These are phyloP conservation scores for Muscidifurax raptorellus DNA, from an alignment of 1,140 invertebrate species.

Conservation along the genomic window DNA sequence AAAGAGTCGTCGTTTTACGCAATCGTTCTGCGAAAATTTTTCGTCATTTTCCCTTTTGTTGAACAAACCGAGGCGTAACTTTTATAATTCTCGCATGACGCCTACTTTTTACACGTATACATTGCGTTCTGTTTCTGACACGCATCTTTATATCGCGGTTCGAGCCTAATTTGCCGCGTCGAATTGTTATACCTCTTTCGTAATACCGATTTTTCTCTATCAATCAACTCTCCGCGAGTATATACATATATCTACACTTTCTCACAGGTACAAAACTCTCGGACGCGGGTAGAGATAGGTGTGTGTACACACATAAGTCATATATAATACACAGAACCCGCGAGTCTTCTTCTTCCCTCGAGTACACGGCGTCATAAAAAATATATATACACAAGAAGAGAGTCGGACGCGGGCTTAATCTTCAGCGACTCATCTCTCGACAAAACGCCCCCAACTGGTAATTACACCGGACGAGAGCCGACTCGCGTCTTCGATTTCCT, in stretches of 20 bases:
- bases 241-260: not conserved
- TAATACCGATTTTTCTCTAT: not conserved
- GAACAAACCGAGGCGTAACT: not conserved
- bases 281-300: not conserved
- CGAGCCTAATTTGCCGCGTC: too few species aligned
- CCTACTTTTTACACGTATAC: not conserved
- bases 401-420: conserved; percentile 25
- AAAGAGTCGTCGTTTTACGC: conserved; percentile 2
- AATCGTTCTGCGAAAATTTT: conserved; percentile 15
- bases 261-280: not conserved
- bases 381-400: not conserved
- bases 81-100: not conserved
- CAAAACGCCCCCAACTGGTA: conserved; percentile 18
- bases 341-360: not conserved
- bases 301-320: not conserved
- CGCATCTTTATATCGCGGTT: not conserved
- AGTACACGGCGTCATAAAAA: not conserved
- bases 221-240: not conserved
- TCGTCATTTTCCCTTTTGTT: conserved; percentile 11
- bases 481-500: conserved; percentile 31
- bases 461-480: conserved; percentile 1
- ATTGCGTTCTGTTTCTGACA: too few species aligned
- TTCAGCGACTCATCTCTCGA: conserved; percentile 7
- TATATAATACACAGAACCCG: not conserved
- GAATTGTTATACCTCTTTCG: not conserved